Base-by-base conservation (phyloP, 2,888 invertebrate species). In the Diachrysia chrysitis region DNA sequence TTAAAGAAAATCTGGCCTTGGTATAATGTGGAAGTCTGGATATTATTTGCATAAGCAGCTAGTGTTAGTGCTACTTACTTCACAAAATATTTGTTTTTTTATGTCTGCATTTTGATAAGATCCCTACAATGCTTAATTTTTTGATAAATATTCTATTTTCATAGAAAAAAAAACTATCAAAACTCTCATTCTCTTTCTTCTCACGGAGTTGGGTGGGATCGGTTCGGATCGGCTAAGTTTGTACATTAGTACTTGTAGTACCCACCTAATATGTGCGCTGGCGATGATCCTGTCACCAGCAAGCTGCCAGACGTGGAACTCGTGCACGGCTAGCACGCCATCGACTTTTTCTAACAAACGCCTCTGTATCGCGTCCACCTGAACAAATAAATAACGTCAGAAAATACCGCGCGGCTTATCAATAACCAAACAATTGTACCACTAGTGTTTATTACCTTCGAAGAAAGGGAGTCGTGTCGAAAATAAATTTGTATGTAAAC, bases 261-360 rank as follows among this genome's bases (percentile, higher is more conserved):
- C 86, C 83, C 84, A 97, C 97, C 98, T 97, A 87, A 99, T 99
- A 89, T 99, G 99, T 6, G 99, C 99, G 16, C 99, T 99, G 61
- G 99, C 99, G 80, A 99, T 99, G 79, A 99, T 99, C 79, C 99
- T 96, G 92, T 99, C 99, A 0, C 99, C 99, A 46, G 99, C 98
- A 82, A 99, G 95, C 94, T 99, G 99, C 99, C 99, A 99, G 12
- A 99, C 98, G 90, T 99, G 99, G 90, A 99, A 99, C 93, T 99
- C 99, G 88, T 99, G 99, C 1, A 99, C 99, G 0, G 99, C 99
- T 63, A 99, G 92, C 23, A 99, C 98, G 0, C 99, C 99, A 85
- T 99, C 98, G 29, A 99, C 98, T 87, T 98, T 98, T 86, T 98
- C 97, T 71, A 99, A 90, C 55, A 99, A 94, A 74, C 98, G 97